Percentiles rank a stretch among this genome's conserved stretches.
These are phyloP conservation scores for Chauna torquata DNA, from an alignment of 2,113 vertebrate species.

Conservation along the genomic window DNA sequence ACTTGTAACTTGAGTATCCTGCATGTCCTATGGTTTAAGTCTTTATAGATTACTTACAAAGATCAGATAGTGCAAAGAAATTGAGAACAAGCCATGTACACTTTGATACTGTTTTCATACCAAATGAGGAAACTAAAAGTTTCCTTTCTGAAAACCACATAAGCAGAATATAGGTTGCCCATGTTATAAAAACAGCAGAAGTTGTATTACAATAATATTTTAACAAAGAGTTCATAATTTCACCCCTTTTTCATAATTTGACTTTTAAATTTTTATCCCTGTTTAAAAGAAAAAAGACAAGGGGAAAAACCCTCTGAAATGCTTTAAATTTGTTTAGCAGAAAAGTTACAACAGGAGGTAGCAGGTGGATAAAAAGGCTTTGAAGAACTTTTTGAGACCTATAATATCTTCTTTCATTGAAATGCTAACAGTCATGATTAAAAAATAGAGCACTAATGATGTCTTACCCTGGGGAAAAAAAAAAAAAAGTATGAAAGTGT, in stretches of 20 bases:
- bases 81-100: slow-evolving; percentile 19
- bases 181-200: neutral
- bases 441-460: neutral
- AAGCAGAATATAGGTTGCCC: neutral
- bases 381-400: neutral
- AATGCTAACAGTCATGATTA: neutral
- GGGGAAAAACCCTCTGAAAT: neutral
- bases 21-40: slow-evolving; percentile 28
- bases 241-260: neutral
- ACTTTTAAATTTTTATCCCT: neutral
- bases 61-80: slow-evolving; percentile 55
- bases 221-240: neutral
- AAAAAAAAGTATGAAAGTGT: neutral
- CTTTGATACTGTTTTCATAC: slow-evolving; percentile 38
- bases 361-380: neutral
- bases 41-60: slow-evolving; percentile 45
- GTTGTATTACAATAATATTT: neutral
- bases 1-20: slow-evolving; percentile 52
- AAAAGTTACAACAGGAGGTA: neutral
- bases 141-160: slow-evolving; percentile 25
- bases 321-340: neutral
- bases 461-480: neutral
- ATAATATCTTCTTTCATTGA: neutral
- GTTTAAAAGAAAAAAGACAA: neutral
- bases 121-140: slow-evolving; percentile 4